Conservation (phyloP, 2,113 vertebrate genomes). For the Calonectris borealis region DNA sequence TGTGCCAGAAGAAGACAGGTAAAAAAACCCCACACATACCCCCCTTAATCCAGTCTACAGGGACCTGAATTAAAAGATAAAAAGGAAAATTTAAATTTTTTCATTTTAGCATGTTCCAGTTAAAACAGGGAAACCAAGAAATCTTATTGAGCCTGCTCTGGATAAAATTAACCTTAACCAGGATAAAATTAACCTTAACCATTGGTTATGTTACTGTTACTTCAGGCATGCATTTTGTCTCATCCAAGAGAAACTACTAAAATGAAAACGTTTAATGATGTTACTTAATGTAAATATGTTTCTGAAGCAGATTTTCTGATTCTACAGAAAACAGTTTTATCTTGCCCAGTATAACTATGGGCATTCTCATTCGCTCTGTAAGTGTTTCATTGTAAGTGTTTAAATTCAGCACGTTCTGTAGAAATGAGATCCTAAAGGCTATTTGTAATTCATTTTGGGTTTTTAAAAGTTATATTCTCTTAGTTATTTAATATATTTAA, state of each 20-base stretch:
- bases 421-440: background rate
- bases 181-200: background rate
- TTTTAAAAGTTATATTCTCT: background rate
- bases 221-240: background rate
- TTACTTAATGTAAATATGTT: background rate
- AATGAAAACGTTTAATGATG: background rate
- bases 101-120: background rate
- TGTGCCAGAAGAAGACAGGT: slow-evolving; percentile 30
- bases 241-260: background rate
- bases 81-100: background rate
- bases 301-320: background rate
- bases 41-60: background rate
- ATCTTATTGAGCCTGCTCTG: background rate
- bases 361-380: background rate
- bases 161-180: background rate
- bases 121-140: background rate
- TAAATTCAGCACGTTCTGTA: background rate
- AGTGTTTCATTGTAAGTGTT: background rate
- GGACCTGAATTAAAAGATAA: background rate
- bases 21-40: accelerated
- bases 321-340: background rate
- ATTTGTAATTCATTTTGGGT: background rate
- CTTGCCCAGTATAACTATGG: background rate
- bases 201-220: background rate
- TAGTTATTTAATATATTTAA: background rate